Base-by-base conservation (phyloP, 2,113 vertebrate species). In the Tragulus kanchil region DNA sequence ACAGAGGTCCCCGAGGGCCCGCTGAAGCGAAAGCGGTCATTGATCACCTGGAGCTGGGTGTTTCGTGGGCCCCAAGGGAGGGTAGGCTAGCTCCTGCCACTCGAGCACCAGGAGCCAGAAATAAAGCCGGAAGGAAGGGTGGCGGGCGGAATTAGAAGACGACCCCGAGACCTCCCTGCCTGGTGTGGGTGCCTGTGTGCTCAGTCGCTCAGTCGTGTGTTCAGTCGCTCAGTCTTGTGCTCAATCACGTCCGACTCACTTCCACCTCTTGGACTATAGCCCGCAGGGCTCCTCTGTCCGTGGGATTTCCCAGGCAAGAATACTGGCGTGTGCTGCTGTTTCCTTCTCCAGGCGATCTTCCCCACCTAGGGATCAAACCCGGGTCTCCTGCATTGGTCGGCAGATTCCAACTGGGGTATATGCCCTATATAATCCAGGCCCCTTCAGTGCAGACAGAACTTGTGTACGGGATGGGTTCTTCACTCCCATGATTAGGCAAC, bases 31-130 rank as follows among this genome's bases (percentile, higher is more conserved):
- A 21, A 84, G 36, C 0, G 0, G 7, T 28, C 67, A 3, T 78
- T 77, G 23, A 45, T n/a, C 17, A 50, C 10, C 1, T 0, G 1
- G 58, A 61, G n/a, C 23, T 26, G 67, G 8, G 62, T 56, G 6
- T 21, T 10, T 56, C 28, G 59, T 50, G 75, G 15, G 28, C 1
- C 21, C n/a, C 56, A 19, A 2, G 9, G 56, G 50, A 56, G 16
- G 42, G 31, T 56, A 36, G 31, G 26, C 50, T 8, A 31, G 84
- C 8, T 58, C 11, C 11, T 23, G 56, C 5, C 10, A 0, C 15
- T 83, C 0, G 0, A 3, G 21, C 19, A 5, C 23, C 16, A 3
- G 19, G 45, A 75, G 26, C 23, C 28, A 45, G 54, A 50, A 71
- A 21, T 36, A 15, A 15, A 4, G 59, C 10, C 0, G 3, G 56